These are phyloP conservation scores for Toxostoma redivivum DNA, from an alignment of 2,113 vertebrate species.

Conservation along the genomic window DNA sequence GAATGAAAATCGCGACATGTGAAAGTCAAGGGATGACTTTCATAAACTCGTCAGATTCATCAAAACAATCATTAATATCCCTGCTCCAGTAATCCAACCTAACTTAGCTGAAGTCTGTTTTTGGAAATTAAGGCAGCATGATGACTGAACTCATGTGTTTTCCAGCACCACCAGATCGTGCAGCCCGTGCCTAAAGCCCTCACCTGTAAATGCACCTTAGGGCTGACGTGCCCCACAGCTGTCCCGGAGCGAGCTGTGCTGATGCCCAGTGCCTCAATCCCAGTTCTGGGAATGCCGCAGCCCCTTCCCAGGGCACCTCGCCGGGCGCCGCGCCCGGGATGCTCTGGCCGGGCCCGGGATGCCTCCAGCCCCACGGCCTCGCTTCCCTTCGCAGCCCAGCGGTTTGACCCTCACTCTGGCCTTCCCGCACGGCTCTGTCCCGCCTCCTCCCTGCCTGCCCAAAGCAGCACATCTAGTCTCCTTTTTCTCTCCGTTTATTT, in stretches of 20 bases:
- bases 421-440: accelerated
- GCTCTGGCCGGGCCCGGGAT: accelerated
- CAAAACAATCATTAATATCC: not conserved
- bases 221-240: accelerated
- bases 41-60: not conserved
- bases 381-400: accelerated
- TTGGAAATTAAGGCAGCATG: accelerated
- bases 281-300: accelerated
- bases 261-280: accelerated
- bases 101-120: not conserved
- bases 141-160: not conserved
- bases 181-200: not conserved
- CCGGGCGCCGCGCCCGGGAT: not conserved
- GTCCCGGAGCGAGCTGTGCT: accelerated
- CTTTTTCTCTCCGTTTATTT: no score
- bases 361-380: not conserved
- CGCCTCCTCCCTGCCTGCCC: not conserved
- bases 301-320: not conserved
- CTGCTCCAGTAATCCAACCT: not conserved
- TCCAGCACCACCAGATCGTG: accelerated
- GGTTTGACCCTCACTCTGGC: accelerated
- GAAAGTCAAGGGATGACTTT: not conserved
- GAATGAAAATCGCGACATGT: accelerated
- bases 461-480: accelerated
- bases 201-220: accelerated